These are phyloP conservation scores for Incurvaria masculella DNA, from an alignment of 2,888 invertebrate genomes.

Conservation along the genomic window DNA sequence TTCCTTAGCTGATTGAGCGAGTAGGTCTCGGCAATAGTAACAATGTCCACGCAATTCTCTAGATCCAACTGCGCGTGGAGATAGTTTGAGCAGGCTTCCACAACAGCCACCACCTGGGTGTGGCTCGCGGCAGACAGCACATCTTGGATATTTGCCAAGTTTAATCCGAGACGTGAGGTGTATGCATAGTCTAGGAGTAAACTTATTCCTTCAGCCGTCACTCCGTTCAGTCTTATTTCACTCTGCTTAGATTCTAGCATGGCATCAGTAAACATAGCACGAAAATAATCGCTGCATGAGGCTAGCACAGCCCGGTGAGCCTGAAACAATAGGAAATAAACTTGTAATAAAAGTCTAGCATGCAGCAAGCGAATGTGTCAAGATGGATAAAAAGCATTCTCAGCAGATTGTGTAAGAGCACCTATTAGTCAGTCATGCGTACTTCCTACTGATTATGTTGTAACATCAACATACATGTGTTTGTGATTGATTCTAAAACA, in stretches of 20 bases:
- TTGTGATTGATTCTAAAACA: too few species aligned
- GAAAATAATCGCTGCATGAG: slow-evolving; percentile 71
- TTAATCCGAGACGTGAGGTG: slow-evolving; percentile 60
- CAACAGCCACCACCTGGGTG: slow-evolving; percentile 61
- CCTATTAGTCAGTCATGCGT: too few species aligned
- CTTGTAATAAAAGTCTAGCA: too few species aligned
- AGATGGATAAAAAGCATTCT: too few species aligned
- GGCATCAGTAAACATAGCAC: slow-evolving; percentile 72
- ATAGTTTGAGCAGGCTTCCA: slow-evolving; percentile 64
- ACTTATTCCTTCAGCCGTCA: slow-evolving; percentile 62
- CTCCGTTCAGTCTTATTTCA: slow-evolving; percentile 63
- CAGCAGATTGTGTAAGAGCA: too few species aligned
- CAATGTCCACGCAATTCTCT: slow-evolving; percentile 70
- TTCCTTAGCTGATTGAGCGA: slow-evolving; percentile 55
- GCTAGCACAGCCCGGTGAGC: slow-evolving; percentile 70
- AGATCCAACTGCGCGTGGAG: slow-evolving; percentile 63
- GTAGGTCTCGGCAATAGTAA: slow-evolving; percentile 66
- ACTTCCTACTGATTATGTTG: too few species aligned
- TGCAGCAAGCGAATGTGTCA: too few species aligned
- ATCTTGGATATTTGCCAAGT: slow-evolving; percentile 63
- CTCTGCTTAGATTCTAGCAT: slow-evolving; percentile 64
- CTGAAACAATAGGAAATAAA: too few species aligned
- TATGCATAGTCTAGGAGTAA: slow-evolving; percentile 67
- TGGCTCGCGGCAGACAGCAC: slow-evolving; percentile 68
- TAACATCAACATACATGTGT: too few species aligned